phyloP scores from a whole-genome alignment of 1,140 invertebrate species.

The Zaprionus kolodkinae region DNA sequence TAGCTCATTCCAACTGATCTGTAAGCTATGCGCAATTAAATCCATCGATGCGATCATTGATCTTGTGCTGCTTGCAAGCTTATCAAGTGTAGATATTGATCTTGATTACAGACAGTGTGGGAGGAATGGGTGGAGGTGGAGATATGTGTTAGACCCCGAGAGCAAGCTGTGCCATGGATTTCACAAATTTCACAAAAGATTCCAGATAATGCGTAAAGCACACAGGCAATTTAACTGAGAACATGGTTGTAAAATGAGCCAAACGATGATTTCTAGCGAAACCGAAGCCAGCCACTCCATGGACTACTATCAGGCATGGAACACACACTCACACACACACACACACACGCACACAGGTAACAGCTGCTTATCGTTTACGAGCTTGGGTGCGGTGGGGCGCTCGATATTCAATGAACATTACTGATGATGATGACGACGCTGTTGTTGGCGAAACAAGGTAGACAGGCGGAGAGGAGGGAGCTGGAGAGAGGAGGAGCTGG shows the following conservation, averaged over 20 bases:
- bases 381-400: slow-evolving; percentile 42
- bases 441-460: slow-evolving; percentile 9
- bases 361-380: slow-evolving; percentile 71
- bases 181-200: slow-evolving; percentile 59
- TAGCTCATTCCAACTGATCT: neutral
- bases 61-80: neutral
- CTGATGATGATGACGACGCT: slow-evolving; percentile 50
- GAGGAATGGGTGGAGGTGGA: neutral
- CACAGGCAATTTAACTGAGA: slow-evolving; percentile 68
- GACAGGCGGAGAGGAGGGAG: neutral
- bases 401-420: slow-evolving; percentile 70
- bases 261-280: slow-evolving; percentile 66
- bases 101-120: neutral
- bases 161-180: slow-evolving; percentile 36
- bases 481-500: neutral
- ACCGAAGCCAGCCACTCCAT: slow-evolving; percentile 20
- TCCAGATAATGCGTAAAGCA: slow-evolving; percentile 61
- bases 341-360: slow-evolving; percentile 16
- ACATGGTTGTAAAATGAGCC: slow-evolving; percentile 62
- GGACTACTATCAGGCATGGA: slow-evolving; percentile 46
- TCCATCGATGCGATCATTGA: neutral
- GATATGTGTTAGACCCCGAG: neutral
- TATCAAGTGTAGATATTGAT: slow-evolving; percentile 33
- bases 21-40: neutral
- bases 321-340: slow-evolving; percentile 14